Evolutionary conservation across 1,140 invertebrate species (phyloP).

Genomic region (Cydia fagiglandana): DNA sequence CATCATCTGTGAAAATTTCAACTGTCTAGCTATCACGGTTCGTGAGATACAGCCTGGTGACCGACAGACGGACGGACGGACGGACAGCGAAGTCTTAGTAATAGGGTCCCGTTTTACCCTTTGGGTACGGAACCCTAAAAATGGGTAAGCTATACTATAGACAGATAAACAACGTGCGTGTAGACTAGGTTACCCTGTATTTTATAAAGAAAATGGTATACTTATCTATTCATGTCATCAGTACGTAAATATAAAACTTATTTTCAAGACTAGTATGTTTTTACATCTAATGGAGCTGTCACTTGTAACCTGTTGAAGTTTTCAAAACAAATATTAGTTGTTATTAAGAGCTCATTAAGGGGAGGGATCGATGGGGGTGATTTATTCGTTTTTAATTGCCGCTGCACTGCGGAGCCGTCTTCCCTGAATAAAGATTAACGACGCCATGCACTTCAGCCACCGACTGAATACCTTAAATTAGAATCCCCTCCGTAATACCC

Average conservation of each 20-base stretch:
- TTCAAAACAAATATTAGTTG: slow-evolving; percentile 27
- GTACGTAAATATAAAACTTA: background rate
- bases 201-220: no score
- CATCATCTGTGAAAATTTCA: no score
- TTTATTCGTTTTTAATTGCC: slow-evolving; percentile 62
- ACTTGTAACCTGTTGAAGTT: slow-evolving; percentile 3
- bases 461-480: slow-evolving; percentile 33
- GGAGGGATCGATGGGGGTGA: slow-evolving; percentile 41
- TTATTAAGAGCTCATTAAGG: slow-evolving; percentile 33
- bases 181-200: no score
- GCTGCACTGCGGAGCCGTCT: slow-evolving; percentile 36
- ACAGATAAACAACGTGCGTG: no score
- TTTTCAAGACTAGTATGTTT: background rate
- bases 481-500: slow-evolving; percentile 27
- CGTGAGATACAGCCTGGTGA: no score
- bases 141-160: no score
- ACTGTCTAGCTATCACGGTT: no score
- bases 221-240: no score
- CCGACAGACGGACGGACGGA: no score
- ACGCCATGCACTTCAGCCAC: slow-evolving; percentile 35
- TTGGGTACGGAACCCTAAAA: no score
- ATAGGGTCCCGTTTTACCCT: no score
- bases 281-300: background rate
- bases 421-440: slow-evolving; percentile 52
- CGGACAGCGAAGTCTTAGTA: no score